Percentiles rank a stretch among this genome's conserved stretches.
Conservation (phyloP, 2,888 invertebrate genomes). For the Trichopoda pennipes region DNA sequence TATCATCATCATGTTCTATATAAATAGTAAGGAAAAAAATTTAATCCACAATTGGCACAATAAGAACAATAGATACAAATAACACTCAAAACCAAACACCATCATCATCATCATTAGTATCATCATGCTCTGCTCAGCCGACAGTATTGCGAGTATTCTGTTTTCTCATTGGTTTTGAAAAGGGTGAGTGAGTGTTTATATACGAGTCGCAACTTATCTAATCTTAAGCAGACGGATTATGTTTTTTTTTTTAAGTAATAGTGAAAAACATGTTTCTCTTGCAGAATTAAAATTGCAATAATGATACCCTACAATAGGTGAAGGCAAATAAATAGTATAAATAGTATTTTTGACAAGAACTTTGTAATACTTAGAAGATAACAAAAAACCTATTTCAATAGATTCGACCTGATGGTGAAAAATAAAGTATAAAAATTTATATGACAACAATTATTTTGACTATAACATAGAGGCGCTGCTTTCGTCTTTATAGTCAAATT, state of each 20-base stretch:
- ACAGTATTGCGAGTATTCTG: conserved; percentile 8
- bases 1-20: not conserved
- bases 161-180: conserved; percentile 38
- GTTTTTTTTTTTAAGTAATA: conserved; percentile 19
- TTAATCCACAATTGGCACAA: conserved; percentile 66
- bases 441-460: too few relatives aligned
- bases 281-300: conserved; percentile 29
- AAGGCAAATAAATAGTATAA: not conserved
- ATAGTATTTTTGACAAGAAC: not conserved
- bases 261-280: not conserved
- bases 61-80: conserved; percentile 60
- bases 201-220: conserved; percentile 47
- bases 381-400: not conserved
- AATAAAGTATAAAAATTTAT: too few relatives aligned
- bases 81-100: conserved; percentile 36
- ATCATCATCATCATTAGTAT: conserved; percentile 34
- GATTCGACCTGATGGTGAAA: too few relatives aligned
- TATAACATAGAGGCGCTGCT: too few relatives aligned
- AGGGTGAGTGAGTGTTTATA: conserved; percentile 36
- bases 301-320: conserved; percentile 11
- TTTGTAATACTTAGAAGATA: too few relatives aligned
- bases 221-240: conserved; percentile 59
- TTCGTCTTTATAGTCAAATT: too few relatives aligned
- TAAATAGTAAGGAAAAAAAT: conserved; percentile 28
- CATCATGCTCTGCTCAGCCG: conserved; percentile 10